A percentile compares a stretch with the other conserved stretches of the same genome.
phyloP scores from a whole-genome alignment of 2,113 vertebrate genomes.

The Rhipidura dahli region DNA sequence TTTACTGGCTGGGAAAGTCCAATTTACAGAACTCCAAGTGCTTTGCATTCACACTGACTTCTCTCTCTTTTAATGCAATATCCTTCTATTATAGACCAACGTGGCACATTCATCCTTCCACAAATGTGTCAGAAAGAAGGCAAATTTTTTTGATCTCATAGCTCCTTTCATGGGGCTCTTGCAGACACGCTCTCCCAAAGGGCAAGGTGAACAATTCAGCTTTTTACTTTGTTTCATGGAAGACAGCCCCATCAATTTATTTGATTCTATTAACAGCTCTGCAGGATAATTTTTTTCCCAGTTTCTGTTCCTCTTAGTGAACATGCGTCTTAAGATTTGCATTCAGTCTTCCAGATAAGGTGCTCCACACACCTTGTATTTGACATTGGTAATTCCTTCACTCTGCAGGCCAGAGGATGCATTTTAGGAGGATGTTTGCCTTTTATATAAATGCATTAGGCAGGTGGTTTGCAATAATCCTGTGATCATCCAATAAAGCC shows the following conservation, averaged over 20 bases:
- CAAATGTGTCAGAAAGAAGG: neutral
- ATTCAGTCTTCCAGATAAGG: neutral
- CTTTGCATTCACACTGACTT: neutral
- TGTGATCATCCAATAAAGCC: neutral
- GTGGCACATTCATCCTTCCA: neutral
- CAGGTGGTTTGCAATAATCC: neutral
- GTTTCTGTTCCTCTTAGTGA: neutral
- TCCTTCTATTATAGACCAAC: neutral
- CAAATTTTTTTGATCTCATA: neutral
- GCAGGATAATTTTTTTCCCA: accelerated
- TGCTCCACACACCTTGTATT: neutral
- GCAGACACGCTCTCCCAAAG: neutral
- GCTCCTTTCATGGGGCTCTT: neutral
- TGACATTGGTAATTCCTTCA: neutral
- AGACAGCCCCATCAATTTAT: neutral
- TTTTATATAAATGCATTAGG: neutral
- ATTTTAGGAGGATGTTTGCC: neutral
- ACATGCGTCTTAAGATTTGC: neutral
- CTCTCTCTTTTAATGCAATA: neutral
- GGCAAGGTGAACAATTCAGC: neutral
- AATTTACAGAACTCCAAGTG: neutral
- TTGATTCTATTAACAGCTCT: neutral
- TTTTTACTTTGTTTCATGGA: neutral
- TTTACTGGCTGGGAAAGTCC: neutral
- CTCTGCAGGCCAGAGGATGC: neutral